Percentiles rank a stretch among this genome's conserved stretches.
phyloP scores from a whole-genome alignment of 2,888 invertebrate species.

The Oscheius sp. region DNA sequence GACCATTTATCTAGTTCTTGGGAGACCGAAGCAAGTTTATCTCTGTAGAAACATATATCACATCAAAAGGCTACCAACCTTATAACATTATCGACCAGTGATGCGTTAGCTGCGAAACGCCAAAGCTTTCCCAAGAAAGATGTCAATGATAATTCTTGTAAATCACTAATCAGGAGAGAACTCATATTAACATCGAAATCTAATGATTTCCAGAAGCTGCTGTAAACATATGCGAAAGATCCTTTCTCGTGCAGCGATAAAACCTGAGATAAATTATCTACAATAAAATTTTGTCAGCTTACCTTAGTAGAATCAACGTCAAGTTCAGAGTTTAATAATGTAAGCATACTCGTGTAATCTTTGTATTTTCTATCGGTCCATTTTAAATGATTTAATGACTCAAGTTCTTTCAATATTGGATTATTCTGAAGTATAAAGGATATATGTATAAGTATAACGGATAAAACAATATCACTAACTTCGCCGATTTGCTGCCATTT shows the following conservation, averaged over 20 bases:
- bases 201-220: constrained; percentile 47
- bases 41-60: neutral
- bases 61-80: neutral
- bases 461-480: too few relatives aligned
- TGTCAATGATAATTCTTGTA: constrained; percentile 48
- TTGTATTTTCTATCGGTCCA: constrained; percentile 6
- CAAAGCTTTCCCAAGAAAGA: constrained; percentile 47
- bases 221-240: constrained; percentile 41
- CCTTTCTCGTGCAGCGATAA: constrained; percentile 22
- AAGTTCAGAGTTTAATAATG: constrained; percentile 14
- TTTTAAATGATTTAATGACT: neutral
- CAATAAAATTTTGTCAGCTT: neutral
- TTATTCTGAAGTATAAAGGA: constrained; percentile 3
- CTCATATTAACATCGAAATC: constrained; percentile 47
- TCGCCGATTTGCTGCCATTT: neutral
- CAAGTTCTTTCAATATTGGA: constrained; percentile 14
- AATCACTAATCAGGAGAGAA: constrained; percentile 45
- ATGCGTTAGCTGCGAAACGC: constrained; percentile 50
- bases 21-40: neutral
- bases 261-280: neutral
- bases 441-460: too few relatives aligned
- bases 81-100: constrained; percentile 8
- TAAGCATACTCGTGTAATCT: neutral
- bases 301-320: neutral
- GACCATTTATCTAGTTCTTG: neutral